A percentile compares a stretch with the other conserved stretches of the same genome.
Evolutionary conservation across 2,797 vertebrate species (phyloP).

Genomic region (Falco columbarius): DNA sequence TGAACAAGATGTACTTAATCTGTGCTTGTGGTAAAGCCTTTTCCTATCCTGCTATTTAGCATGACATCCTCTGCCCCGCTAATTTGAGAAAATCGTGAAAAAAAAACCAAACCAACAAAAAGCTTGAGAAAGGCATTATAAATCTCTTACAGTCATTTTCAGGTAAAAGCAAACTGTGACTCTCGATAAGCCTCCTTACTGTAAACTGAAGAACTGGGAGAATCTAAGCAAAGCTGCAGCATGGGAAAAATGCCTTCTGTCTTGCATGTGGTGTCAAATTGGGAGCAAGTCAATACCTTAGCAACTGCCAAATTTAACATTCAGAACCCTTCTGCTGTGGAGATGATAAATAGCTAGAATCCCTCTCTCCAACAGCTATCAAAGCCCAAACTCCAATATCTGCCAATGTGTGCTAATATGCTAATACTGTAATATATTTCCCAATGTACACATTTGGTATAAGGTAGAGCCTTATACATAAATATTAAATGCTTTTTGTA

Average conservation of each 20-base stretch:
- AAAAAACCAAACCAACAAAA: background rate
- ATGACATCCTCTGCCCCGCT: background rate
- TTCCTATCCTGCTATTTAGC: background rate
- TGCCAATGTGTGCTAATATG: background rate
- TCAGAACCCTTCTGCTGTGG: background rate
- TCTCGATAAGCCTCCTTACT: background rate
- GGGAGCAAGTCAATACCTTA: background rate
- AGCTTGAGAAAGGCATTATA: background rate
- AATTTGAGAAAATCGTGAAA: background rate
- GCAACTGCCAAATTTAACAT: background rate
- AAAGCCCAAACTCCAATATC: background rate
- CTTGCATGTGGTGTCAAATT: background rate
- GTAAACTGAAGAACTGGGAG: background rate
- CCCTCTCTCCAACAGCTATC: background rate
- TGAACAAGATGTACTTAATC: background rate
- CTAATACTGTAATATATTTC: background rate
- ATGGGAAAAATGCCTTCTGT: background rate
- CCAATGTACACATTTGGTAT: background rate
- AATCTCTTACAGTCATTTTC: background rate
- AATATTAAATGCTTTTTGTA: background rate
- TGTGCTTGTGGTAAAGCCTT: background rate
- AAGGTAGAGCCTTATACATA: background rate
- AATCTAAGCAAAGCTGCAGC: background rate
- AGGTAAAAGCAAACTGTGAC: background rate
- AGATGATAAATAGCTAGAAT: background rate